These are phyloP conservation scores for Xanthostigma xanthostigma DNA, from an alignment of 2,888 invertebrate genomes.

Conservation along the genomic window DNA sequence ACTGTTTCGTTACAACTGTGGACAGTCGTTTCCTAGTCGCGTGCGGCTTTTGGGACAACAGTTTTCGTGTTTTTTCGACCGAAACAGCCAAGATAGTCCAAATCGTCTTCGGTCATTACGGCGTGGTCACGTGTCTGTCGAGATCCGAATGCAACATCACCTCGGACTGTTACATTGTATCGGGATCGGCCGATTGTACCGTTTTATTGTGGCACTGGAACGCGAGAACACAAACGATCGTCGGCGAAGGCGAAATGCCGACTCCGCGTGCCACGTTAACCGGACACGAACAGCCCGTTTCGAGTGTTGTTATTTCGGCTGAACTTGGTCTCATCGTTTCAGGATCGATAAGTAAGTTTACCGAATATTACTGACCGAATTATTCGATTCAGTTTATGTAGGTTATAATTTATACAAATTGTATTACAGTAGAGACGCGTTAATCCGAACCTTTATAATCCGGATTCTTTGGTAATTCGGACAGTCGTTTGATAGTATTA, in stretches of 20 bases:
- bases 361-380: neutral
- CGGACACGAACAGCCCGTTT: slow-evolving; percentile 93
- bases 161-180: slow-evolving; percentile 97
- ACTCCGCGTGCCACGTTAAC: slow-evolving; percentile 94
- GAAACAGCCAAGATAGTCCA: slow-evolving; percentile 96
- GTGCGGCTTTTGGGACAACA: slow-evolving; percentile 99
- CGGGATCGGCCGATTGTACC: slow-evolving; percentile 96
- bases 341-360: slow-evolving; percentile 55
- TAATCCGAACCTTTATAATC: too few species aligned
- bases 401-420: too few species aligned
- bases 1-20: slow-evolving; percentile 95
- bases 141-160: slow-evolving; percentile 97
- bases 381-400: too few species aligned
- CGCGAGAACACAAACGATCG: slow-evolving; percentile 89
- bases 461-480: too few species aligned
- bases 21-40: slow-evolving; percentile 95
- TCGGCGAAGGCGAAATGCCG: slow-evolving; percentile 91
- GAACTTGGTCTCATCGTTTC: slow-evolving; percentile 96
- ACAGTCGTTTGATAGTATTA: too few species aligned
- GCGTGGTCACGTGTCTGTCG: slow-evolving; percentile 94
- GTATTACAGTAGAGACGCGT: too few species aligned
- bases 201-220: slow-evolving; percentile 99
- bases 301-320: slow-evolving; percentile 91
- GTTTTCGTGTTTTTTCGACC: slow-evolving; percentile 93
- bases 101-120: slow-evolving; percentile 97